A percentile compares a stretch with the other conserved stretches of the same genome.
Evolutionary conservation across 2,888 invertebrate genomes (phyloP).

Genomic region (Erynnis tages): DNA sequence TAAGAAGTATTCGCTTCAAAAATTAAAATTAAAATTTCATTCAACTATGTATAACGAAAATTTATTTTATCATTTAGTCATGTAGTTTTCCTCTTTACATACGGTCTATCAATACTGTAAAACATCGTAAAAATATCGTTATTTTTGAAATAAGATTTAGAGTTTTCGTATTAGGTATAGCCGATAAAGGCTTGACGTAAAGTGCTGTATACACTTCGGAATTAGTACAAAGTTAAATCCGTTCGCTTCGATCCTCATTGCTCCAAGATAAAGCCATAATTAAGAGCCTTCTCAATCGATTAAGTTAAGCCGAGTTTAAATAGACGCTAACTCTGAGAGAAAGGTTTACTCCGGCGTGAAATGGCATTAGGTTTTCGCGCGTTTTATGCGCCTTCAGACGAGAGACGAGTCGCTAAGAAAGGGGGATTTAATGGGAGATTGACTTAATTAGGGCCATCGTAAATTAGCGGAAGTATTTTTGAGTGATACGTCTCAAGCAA

Average conservation of each 20-base stretch:
- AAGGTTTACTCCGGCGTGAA: conserved; percentile 81
- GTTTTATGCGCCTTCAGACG: conserved; percentile 64
- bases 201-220: conserved; percentile 38
- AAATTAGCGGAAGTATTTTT: conserved; percentile 73
- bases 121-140: too few species aligned
- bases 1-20: too few species aligned
- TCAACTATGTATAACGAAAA: too few species aligned
- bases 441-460: conserved; percentile 74
- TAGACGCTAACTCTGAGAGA: conserved; percentile 79
- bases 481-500: conserved; percentile 64
- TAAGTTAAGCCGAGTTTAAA: conserved; percentile 80
- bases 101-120: too few species aligned
- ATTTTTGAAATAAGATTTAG: too few species aligned
- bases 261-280: conserved; percentile 78
- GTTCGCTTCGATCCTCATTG: conserved; percentile 67
- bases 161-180: too few species aligned
- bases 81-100: too few species aligned
- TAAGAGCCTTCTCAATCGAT: conserved; percentile 80
- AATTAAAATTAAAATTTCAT: too few species aligned
- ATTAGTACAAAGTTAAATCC: conserved; percentile 66
- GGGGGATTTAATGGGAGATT: conserved; percentile 76
- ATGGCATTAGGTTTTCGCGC: conserved; percentile 81
- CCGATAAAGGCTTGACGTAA: neutral
- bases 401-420: conserved; percentile 76
- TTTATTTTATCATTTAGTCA: too few species aligned